Evolutionary conservation across 2,797 vertebrate genomes (phyloP), one percentile per base, ranked within the genome.

Genomic region (Cichlasoma orientale): DNA sequence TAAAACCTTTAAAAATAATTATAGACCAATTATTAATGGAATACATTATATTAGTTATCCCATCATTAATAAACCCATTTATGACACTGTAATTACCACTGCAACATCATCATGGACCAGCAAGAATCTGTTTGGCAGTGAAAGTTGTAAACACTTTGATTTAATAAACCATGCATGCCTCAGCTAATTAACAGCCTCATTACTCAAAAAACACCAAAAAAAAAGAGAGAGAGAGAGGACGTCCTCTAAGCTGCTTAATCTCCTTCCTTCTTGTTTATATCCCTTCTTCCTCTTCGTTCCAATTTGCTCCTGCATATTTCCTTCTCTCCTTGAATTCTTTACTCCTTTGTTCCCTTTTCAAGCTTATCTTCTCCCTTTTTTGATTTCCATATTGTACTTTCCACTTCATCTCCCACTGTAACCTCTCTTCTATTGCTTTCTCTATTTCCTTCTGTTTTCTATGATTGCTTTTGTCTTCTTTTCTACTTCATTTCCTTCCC

Each of bases 121-220:
- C 77, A 82, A 80, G 83, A 93, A 94, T 91, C 82, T 89, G 83
- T 79, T 61, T 90, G 95, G 94, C 93, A 88, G 92, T 88, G 79
- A 85, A 90, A 92, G 91, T 92, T 93, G 94, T 94, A 94, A 95
- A 95, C 92, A 94, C 86, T 93, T 93, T 93, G 92, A 95, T 95
- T 95, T 91, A 94, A 95, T 95, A 94, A 95, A 92, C 86, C 88
- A 91, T 80, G 86, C 86, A 91, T 92, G 95, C 90, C 95, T 91
- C 83, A 73, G 78, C 79, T 94, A 94, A 96, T 95, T 95, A 95
- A 91, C 88, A 83, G 91, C 85, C 86, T 93, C 94, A 95, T 95
- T 95, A 94, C 88, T 95, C 94, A 95, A 92, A 91, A 86, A 91
- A 92, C 50, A 77, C 19, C 59, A 66, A 73, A 80, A 29, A 72